phyloP scores from a whole-genome alignment of 2,888 invertebrate genomes.

The Hydropsyche betteni region DNA sequence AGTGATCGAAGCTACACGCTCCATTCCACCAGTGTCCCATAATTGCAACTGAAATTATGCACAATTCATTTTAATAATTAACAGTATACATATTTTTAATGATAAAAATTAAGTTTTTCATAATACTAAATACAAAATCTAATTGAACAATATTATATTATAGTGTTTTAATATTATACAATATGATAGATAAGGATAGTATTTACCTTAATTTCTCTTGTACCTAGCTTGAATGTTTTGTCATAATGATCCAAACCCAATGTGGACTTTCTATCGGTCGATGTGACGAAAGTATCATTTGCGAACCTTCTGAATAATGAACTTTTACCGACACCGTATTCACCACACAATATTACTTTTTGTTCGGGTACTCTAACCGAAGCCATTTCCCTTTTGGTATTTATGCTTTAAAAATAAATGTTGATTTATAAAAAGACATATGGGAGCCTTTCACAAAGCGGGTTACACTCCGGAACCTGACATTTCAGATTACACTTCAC shows the following conservation, averaged over 20 bases:
- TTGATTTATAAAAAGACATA: too few relatives aligned
- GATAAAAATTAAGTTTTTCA: slow-evolving; percentile 24
- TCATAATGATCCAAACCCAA: slow-evolving; percentile 92
- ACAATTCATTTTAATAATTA: background rate
- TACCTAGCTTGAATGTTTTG: slow-evolving; percentile 78
- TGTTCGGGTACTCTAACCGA: slow-evolving; percentile 83
- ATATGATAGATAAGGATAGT: slow-evolving; percentile 39
- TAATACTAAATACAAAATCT: slow-evolving; percentile 13
- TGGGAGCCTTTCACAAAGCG: too few relatives aligned
- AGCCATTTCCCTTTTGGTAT: slow-evolving; percentile 68
- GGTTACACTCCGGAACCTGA: background rate
- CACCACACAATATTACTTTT: slow-evolving; percentile 94
- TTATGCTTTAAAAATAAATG: too few relatives aligned
- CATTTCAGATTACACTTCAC: background rate
- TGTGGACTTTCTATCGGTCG: slow-evolving; percentile 85
- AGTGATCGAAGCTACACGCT: slow-evolving; percentile 93
- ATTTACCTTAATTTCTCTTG: slow-evolving; percentile 81
- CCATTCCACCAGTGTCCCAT: slow-evolving; percentile 98
- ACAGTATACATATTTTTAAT: background rate
- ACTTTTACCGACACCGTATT: slow-evolving; percentile 96
- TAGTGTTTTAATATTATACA: background rate
- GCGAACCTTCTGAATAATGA: slow-evolving; percentile 91
- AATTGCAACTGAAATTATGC: slow-evolving; percentile 77
- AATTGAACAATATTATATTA: background rate
- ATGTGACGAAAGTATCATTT: slow-evolving; percentile 86